A percentile compares a stretch with the other conserved stretches of the same genome.
Evolutionary conservation across 2,888 invertebrate species (phyloP).

Genomic region (Lysandra coridon): DNA sequence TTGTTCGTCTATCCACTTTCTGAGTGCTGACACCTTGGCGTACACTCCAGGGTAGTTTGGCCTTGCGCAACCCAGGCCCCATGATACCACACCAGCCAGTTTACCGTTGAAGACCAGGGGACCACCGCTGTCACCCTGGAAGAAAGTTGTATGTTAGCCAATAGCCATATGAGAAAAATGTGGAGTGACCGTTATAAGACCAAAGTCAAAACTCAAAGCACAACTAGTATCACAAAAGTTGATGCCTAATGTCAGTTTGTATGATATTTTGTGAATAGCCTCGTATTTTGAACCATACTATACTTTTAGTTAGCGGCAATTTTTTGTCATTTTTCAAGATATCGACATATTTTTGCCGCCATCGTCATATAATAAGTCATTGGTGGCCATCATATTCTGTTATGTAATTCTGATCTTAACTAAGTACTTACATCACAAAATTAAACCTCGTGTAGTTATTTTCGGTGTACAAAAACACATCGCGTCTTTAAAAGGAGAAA

Average conservation of each 20-base stretch:
- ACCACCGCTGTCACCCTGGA: constrained; percentile 78
- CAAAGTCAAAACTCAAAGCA: no score
- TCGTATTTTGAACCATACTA: no score
- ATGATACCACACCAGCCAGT: constrained; percentile 73
- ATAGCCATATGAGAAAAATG: no score
- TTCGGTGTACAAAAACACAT: not conserved
- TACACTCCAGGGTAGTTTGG: constrained; percentile 73
- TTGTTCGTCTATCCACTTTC: constrained; percentile 64
- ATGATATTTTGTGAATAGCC: no score
- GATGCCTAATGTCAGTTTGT: no score
- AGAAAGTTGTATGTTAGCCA: constrained; percentile 25
- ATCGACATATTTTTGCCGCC: no score
- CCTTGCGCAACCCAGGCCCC: constrained; percentile 72
- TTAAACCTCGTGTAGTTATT: not conserved
- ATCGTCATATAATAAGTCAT: no score
- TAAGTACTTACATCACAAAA: not conserved
- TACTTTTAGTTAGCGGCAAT: no score
- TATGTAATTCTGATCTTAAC: not conserved
- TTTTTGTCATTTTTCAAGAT: no score
- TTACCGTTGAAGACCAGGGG: constrained; percentile 63
- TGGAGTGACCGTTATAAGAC: no score
- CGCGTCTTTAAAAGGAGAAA: not conserved
- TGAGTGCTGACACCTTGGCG: constrained; percentile 66
- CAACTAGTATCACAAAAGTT: no score
- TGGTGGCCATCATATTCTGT: no score